Conservation (phyloP, 1,140 invertebrate genomes). For the Euura saliciscinereae region DNA sequence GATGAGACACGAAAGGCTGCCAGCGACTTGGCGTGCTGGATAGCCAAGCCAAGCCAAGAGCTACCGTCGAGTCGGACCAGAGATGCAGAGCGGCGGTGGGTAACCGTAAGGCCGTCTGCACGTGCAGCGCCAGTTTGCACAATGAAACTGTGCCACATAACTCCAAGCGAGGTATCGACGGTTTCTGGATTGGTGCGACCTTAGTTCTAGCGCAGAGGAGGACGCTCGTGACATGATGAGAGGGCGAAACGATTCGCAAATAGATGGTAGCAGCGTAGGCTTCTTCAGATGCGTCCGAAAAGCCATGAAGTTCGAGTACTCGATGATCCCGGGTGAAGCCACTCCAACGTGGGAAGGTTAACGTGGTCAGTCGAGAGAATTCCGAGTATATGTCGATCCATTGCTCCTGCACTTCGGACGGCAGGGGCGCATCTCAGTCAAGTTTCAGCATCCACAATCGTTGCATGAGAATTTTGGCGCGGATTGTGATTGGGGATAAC, state of each 20-base stretch:
- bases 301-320: slow-evolving; percentile 17
- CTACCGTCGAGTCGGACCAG: slow-evolving; percentile 15
- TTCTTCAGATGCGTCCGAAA: slow-evolving; percentile 17
- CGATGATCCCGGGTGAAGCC: not conserved
- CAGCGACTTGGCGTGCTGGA: slow-evolving; percentile 6
- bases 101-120: not conserved
- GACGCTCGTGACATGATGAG: not conserved
- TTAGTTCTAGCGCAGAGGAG: slow-evolving; percentile 11
- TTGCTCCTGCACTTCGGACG: not conserved
- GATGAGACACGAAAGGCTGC: slow-evolving; percentile 17
- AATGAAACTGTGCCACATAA: slow-evolving; percentile 23
- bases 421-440: slow-evolving; percentile 39
- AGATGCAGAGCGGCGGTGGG: not conserved
- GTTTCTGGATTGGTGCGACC: slow-evolving; percentile 18
- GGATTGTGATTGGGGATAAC: slow-evolving; percentile 26
- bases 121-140: not conserved
- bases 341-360: slow-evolving; percentile 22
- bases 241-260: not conserved
- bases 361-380: not conserved
- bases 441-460: slow-evolving; percentile 34
- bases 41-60: slow-evolving; percentile 19
- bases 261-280: slow-evolving; percentile 16
- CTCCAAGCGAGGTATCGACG: slow-evolving; percentile 13
- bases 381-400: not conserved
- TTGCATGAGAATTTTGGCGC: slow-evolving; percentile 39